phyloP scores from a whole-genome alignment of 2,797 vertebrate species.

The Hydrolagus colliei region DNA sequence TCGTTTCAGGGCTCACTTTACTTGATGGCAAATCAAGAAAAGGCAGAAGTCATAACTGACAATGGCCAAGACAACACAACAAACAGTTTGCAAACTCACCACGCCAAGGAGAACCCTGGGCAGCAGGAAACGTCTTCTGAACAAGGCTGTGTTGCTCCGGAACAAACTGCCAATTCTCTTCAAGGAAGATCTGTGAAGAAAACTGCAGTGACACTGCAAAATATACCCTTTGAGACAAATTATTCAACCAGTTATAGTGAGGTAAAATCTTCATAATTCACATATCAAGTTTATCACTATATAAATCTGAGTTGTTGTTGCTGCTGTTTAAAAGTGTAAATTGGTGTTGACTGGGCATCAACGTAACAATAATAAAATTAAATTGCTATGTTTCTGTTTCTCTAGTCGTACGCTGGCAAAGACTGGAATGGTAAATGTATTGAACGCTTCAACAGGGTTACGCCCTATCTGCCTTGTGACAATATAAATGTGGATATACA shows the following conservation, averaged over 20 bases:
- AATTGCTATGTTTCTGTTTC: not conserved
- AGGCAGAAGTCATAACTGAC: not conserved
- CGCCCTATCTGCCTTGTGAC: too few species aligned
- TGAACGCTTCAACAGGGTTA: too few species aligned
- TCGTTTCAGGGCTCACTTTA: not conserved
- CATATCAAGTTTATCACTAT: too few species aligned
- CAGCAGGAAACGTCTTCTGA: not conserved
- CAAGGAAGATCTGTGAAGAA: constrained; percentile 39
- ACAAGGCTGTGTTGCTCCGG: not conserved
- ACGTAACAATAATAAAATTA: too few species aligned
- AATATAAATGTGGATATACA: constrained; percentile 1
- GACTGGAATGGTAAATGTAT: too few species aligned
- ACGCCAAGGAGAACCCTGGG: not conserved
- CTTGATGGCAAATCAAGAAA: not conserved
- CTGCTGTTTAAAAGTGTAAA: too few species aligned
- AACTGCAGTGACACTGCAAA: constrained; percentile 41
- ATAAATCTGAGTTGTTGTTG: not conserved
- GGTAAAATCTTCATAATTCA: constrained; percentile 35
- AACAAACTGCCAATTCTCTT: not conserved
- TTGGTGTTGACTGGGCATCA: too few species aligned
- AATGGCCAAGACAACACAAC: constrained; percentile 7
- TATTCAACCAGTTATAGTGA: constrained; percentile 45
- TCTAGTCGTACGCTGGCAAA: not conserved
- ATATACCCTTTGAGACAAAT: constrained; percentile 30
- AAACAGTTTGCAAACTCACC: not conserved